Conservation (phyloP, 2,888 invertebrate genomes). For the Empis livida region DNA sequence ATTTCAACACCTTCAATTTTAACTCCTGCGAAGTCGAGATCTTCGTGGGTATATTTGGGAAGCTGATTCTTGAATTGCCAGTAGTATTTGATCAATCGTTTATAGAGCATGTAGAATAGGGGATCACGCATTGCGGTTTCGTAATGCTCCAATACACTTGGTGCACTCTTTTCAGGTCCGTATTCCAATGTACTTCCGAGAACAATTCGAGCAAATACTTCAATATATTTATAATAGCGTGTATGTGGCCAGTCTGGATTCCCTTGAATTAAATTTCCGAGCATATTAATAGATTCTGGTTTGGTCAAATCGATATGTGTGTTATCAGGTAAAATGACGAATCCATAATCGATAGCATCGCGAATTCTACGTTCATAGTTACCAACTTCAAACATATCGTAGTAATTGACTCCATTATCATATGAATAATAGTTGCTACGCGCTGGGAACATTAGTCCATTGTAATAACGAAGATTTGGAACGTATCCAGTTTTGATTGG, state of each 20-base stretch:
- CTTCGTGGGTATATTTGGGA: slow-evolving; percentile 47
- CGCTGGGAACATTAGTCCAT: slow-evolving; percentile 50
- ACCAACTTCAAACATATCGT: slow-evolving; percentile 18
- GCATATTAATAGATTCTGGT: slow-evolving; percentile 47
- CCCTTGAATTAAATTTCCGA: slow-evolving; percentile 52
- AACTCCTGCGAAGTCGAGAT: slow-evolving; percentile 46
- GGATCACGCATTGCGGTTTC: slow-evolving; percentile 59
- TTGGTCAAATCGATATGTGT: slow-evolving; percentile 44
- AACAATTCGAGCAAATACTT: slow-evolving; percentile 42
- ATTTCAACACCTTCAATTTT: slow-evolving; percentile 45
- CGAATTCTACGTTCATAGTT: slow-evolving; percentile 35
- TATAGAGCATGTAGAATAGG: slow-evolving; percentile 55
- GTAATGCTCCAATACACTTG: slow-evolving; percentile 48
- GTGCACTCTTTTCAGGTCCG: slow-evolving; percentile 30
- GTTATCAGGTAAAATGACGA: slow-evolving; percentile 39
- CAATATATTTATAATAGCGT: slow-evolving; percentile 45
- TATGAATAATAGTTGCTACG: slow-evolving; percentile 46
- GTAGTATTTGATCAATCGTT: slow-evolving; percentile 44
- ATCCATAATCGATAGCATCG: slow-evolving; percentile 39
- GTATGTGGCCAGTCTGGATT: slow-evolving; percentile 48
- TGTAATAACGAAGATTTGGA: slow-evolving; percentile 48
- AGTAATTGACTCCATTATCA: slow-evolving; percentile 26
- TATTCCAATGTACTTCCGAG: slow-evolving; percentile 36
- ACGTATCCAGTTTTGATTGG: slow-evolving; percentile 47
- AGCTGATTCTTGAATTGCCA: slow-evolving; percentile 46